These are phyloP conservation scores for Manduca sexta DNA, from an alignment of 1,140 invertebrate genomes.

Conservation along the genomic window DNA sequence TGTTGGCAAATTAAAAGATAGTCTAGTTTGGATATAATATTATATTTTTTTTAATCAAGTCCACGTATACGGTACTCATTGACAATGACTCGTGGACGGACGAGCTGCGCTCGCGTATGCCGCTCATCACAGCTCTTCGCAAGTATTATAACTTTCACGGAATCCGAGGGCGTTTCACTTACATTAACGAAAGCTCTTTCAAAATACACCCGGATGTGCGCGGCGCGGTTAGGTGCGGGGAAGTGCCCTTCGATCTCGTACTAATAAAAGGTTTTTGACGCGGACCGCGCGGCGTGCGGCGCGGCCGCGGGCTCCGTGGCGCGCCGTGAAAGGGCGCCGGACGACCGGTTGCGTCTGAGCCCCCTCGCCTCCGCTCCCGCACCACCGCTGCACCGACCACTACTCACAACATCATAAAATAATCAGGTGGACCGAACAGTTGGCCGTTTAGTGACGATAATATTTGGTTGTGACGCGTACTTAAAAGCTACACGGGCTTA, in stretches of 20 bases:
- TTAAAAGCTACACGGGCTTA: no score
- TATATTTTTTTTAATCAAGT: no score
- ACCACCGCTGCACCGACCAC: conserved; percentile 6
- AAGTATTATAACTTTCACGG: no score
- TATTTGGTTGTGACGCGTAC: no score
- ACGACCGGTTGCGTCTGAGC: conserved; percentile 20
- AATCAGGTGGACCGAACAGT: conserved; percentile 13
- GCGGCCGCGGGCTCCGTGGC: neutral
- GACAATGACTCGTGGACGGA: no score
- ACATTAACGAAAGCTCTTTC: neutral
- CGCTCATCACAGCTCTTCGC: no score
- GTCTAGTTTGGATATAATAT: no score
- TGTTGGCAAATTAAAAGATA: no score
- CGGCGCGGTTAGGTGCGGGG: conserved; percentile 4
- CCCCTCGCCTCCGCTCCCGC: conserved; percentile 11
- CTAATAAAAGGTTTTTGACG: no score
- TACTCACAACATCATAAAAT: conserved; percentile 12
- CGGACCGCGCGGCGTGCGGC: no score
- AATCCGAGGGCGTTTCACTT: neutral
- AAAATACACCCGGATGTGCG: neutral
- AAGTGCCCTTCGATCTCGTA: conserved; percentile 35
- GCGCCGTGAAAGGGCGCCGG: conserved; percentile 11
- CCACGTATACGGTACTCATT: no score
- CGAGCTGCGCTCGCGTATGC: no score
- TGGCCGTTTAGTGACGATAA: conserved; percentile 15